phyloP scores from a whole-genome alignment of 23 tunicate genomes.

The Styela clava region DNA sequence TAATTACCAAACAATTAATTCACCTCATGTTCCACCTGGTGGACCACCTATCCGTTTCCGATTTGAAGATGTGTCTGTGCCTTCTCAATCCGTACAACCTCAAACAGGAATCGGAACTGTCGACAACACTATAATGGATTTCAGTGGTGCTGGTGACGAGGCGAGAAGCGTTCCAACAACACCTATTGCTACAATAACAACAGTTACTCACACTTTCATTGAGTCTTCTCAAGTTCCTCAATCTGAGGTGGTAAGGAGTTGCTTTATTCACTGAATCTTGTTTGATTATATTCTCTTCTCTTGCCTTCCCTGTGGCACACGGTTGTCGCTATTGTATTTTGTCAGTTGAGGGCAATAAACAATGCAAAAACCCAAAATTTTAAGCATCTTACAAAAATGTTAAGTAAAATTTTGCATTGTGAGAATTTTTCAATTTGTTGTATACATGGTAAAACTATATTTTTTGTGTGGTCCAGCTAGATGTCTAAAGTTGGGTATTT shows the following conservation, averaged over 20 bases:
- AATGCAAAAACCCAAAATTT: too few species aligned
- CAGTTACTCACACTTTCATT: constrained; percentile 18
- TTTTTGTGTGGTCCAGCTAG: too few species aligned
- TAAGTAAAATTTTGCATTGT: too few species aligned
- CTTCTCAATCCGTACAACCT: constrained; percentile 30
- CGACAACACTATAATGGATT: constrained; percentile 80
- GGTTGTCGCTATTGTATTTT: too few species aligned
- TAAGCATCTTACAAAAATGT: too few species aligned
- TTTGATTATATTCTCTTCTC: too few species aligned
- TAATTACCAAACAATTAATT: constrained; percentile 67
- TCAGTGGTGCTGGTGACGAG: constrained; percentile 57
- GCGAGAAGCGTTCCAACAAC: constrained; percentile 52
- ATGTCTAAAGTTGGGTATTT: too few species aligned
- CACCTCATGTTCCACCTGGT: constrained; percentile 78
- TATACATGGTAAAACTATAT: too few species aligned
- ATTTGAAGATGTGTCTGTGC: constrained; percentile 67
- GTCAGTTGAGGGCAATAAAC: too few species aligned
- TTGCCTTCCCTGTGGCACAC: too few species aligned
- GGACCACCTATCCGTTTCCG: constrained; percentile 53
- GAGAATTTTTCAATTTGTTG: too few species aligned
- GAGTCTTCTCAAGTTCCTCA: neutral
- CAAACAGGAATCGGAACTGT: constrained; percentile 56
- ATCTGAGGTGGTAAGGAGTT: constrained; percentile 12
- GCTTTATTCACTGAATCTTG: neutral
- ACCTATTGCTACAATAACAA: constrained; percentile 32